phyloP scores from a whole-genome alignment of 2,888 invertebrate species.

The Tinea pellionella region DNA sequence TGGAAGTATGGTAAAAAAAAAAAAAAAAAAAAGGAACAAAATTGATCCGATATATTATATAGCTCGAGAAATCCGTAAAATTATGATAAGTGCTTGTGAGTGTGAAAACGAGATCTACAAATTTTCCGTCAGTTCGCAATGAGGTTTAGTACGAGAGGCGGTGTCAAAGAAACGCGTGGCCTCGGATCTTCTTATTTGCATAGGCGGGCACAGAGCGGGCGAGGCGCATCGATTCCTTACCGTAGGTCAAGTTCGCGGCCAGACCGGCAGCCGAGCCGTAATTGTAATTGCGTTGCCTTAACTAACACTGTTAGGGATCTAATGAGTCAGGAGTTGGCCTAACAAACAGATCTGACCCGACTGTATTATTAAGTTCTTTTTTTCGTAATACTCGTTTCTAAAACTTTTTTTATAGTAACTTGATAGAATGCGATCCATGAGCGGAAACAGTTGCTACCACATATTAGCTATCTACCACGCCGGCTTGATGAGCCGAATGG shows the following conservation, averaged over 20 bases:
- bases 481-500: too few relatives aligned
- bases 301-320: conserved; percentile 45
- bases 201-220: conserved; percentile 28
- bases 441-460: too few relatives aligned
- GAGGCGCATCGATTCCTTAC: conserved; percentile 47
- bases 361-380: not conserved
- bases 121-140: conserved; percentile 3
- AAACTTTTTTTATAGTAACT: too few relatives aligned
- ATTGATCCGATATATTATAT: not conserved
- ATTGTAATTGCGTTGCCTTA: conserved; percentile 57
- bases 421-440: too few relatives aligned
- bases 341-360: not conserved
- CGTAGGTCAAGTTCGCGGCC: conserved; percentile 58
- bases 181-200: conserved; percentile 44
- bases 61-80: not conserved
- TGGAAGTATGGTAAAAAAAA: not conserved
- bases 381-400: not conserved
- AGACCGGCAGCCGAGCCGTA: conserved; percentile 29
- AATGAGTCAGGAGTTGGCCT: conserved; percentile 29
- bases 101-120: conserved; percentile 4
- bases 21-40: not conserved
- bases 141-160: not conserved
- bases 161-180: conserved; percentile 12
- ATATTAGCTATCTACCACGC: too few relatives aligned
- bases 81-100: not conserved